These are phyloP conservation scores for Cordilura impudica DNA, from an alignment of 2,888 invertebrate genomes.

Conservation along the genomic window DNA sequence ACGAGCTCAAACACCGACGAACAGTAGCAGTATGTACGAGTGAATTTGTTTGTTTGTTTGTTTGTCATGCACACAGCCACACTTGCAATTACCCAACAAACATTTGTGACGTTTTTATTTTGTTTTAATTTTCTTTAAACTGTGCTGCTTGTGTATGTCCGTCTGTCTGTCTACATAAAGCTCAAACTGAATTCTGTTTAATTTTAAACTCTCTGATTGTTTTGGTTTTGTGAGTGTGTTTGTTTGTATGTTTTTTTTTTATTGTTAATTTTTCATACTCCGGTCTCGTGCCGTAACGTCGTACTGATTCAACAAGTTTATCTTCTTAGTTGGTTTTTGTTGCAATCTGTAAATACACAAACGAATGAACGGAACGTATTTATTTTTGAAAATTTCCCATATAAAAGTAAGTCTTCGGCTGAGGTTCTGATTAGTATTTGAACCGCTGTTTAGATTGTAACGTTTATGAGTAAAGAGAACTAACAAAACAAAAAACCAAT, in stretches of 20 bases:
- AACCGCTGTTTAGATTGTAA: constrained; percentile 70
- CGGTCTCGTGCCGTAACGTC: constrained; percentile 54
- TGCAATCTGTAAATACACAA: constrained; percentile 43
- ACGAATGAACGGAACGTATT: constrained; percentile 14
- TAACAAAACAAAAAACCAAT: constrained; percentile 1
- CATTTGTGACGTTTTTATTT: constrained; percentile 29
- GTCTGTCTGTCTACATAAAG: background rate
- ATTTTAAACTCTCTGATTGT: constrained; percentile 23
- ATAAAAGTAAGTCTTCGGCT: constrained; percentile 72
- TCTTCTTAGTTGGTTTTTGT: constrained; percentile 21
- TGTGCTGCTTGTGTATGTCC: too few species aligned
- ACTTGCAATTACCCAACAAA: constrained; percentile 30
- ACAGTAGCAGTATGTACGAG: too few species aligned
- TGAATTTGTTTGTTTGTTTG: background rate
- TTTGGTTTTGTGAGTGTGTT: background rate
- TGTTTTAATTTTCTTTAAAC: background rate
- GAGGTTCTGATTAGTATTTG: constrained; percentile 76
- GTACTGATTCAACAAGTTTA: background rate
- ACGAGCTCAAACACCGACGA: background rate
- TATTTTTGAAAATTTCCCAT: constrained; percentile 64
- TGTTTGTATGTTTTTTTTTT: constrained; percentile 1
- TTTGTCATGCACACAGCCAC: background rate
- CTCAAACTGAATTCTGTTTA: constrained; percentile 10
- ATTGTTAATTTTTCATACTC: constrained; percentile 12
- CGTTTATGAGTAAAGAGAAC: constrained; percentile 51